Conservation (phyloP, 2,797 vertebrate species). For the Enteromius treurensis region DNA sequence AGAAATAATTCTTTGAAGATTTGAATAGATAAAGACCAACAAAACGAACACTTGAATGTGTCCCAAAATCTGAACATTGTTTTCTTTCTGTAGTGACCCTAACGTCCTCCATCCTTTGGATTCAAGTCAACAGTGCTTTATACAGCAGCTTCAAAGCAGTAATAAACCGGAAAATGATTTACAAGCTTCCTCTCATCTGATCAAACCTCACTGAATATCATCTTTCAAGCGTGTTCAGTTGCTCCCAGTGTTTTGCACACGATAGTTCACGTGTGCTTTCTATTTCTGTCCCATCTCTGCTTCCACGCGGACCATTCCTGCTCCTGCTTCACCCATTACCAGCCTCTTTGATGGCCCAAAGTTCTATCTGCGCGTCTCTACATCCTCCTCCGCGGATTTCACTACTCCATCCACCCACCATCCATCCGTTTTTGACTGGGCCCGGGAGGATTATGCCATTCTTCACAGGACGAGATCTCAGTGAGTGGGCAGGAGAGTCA, state of each 20-base stretch:
- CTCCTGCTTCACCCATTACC: conserved; percentile 35
- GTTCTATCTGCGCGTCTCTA: conserved; percentile 39
- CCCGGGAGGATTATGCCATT: conserved; percentile 64
- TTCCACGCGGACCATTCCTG: neutral
- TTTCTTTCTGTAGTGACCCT: too few species aligned
- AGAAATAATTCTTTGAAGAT: neutral
- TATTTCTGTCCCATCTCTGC: conserved; percentile 1
- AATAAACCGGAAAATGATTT: neutral
- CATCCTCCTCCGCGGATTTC: conserved; percentile 56
- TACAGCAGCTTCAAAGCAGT: too few species aligned
- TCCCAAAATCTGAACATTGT: neutral
- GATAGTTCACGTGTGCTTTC: neutral
- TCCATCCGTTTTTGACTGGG: conserved; percentile 57
- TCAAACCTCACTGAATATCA: neutral
- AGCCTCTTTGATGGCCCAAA: conserved; percentile 36
- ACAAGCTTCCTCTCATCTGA: neutral
- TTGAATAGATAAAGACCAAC: too few species aligned
- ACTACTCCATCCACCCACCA: conserved; percentile 63
- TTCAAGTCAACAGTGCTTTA: neutral
- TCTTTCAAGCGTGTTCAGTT: neutral
- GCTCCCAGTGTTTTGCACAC: too few species aligned
- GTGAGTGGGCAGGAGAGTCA: conserved; percentile 63
- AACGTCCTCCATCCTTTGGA: too few species aligned
- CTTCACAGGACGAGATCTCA: conserved; percentile 60
- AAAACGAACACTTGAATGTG: neutral